Evolutionary conservation across 2,888 invertebrate genomes (phyloP).

Genomic region (Axea sp.): DNA sequence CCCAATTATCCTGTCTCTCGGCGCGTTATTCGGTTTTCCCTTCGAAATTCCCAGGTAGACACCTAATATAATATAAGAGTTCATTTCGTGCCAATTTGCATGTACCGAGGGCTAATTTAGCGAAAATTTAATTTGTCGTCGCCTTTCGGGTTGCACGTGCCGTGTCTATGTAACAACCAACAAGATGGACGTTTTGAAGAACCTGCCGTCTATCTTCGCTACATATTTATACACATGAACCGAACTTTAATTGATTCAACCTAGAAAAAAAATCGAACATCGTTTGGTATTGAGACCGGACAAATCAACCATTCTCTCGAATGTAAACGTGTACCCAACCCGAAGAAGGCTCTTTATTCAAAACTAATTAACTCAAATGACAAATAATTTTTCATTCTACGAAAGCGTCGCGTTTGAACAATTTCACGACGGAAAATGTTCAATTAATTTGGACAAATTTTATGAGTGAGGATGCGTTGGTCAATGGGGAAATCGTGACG

Average conservation of each 20-base stretch:
- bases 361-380: constrained; percentile 24
- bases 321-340: too few species aligned
- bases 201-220: constrained; percentile 16
- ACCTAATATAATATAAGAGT: constrained; percentile 78
- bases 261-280: too few species aligned
- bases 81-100: constrained; percentile 79
- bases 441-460: constrained; percentile 51
- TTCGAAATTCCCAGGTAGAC: constrained; percentile 76
- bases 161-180: constrained; percentile 45
- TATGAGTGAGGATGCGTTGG: constrained; percentile 38
- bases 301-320: too few species aligned
- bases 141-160: constrained; percentile 72
- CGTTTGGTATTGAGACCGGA: too few species aligned
- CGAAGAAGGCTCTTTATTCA: too few species aligned
- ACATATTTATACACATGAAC: background rate
- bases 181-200: constrained; percentile 25
- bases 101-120: constrained; percentile 76
- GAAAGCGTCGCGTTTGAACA: background rate
- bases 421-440: constrained; percentile 11
- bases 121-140: constrained; percentile 76
- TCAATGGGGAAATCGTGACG: constrained; percentile 50
- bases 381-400: too few species aligned
- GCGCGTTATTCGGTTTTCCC: constrained; percentile 73
- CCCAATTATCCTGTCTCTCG: constrained; percentile 71
- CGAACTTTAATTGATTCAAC: too few species aligned